Percentiles rank a stretch among this genome's conserved stretches.
These are phyloP conservation scores for Beroe ovata DNA, from an alignment of 37 sponge, comb jelly and placozoan genomes.

Conservation along the genomic window DNA sequence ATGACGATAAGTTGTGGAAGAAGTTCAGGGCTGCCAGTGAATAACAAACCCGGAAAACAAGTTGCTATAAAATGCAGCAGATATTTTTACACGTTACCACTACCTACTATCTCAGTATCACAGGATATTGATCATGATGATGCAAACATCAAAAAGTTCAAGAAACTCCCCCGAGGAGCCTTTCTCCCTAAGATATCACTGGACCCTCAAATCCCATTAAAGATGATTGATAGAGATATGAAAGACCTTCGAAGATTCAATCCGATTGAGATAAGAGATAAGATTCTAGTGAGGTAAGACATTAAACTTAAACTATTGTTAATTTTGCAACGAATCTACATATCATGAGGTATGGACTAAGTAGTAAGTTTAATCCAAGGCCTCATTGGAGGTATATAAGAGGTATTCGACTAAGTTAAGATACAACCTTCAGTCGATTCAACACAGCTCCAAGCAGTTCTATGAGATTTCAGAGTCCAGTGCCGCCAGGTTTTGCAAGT, in stretches of 20 bases:
- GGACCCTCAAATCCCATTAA: slow-evolving; percentile 36
- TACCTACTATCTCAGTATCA: too few species aligned
- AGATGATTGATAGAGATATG: slow-evolving; percentile 62
- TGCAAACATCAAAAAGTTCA: slow-evolving; percentile 47
- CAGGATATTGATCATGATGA: slow-evolving; percentile 59
- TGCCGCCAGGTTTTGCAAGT: neutral
- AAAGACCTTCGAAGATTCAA: slow-evolving; percentile 56
- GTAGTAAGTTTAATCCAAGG: too few species aligned
- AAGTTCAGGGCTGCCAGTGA: too few species aligned
- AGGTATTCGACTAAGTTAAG: too few species aligned
- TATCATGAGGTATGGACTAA: too few species aligned
- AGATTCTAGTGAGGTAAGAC: slow-evolving; percentile 33
- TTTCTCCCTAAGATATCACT: slow-evolving; percentile 55
- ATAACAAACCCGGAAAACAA: too few species aligned
- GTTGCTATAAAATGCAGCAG: too few species aligned
- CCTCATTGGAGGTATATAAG: too few species aligned
- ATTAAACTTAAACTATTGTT: neutral
- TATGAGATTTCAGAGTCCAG: neutral
- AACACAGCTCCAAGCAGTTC: neutral
- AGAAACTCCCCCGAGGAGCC: slow-evolving; percentile 45
- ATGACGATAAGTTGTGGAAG: too few species aligned
- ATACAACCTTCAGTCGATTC: neutral
- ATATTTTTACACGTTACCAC: too few species aligned
- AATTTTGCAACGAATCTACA: too few species aligned
- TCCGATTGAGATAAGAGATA: slow-evolving; percentile 18